Evolutionary conservation across 2,113 vertebrate genomes (phyloP).

Genomic region (Pandion haliaetus): DNA sequence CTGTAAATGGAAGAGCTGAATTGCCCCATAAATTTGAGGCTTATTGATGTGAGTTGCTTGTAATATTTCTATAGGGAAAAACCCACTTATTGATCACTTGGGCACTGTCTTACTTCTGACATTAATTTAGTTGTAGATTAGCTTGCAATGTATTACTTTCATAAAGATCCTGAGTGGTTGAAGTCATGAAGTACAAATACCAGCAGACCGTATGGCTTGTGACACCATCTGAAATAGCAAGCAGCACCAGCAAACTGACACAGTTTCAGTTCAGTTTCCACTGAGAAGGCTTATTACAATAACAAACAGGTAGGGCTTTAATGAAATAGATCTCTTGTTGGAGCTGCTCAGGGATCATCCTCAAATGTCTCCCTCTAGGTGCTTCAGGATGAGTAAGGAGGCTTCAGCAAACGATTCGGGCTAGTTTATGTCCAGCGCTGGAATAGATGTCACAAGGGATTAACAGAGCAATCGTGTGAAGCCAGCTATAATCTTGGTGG

Average conservation of each 20-base stretch:
- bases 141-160: slow-evolving; percentile 55
- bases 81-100: slow-evolving; percentile 51
- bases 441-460: background rate
- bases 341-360: background rate
- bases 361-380: background rate
- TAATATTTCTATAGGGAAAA: slow-evolving; percentile 51
- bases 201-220: background rate
- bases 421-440: background rate
- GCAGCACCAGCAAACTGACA: background rate
- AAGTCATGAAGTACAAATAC: slow-evolving; percentile 45
- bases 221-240: slow-evolving; percentile 51
- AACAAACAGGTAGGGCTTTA: slow-evolving; percentile 39
- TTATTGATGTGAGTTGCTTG: slow-evolving; percentile 59
- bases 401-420: background rate
- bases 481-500: background rate
- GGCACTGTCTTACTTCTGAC: slow-evolving; percentile 49
- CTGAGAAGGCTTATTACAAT: slow-evolving; percentile 18
- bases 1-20: slow-evolving; percentile 50
- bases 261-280: background rate
- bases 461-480: background rate
- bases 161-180: slow-evolving; percentile 55
- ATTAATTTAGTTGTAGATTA: slow-evolving; percentile 61
- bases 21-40: slow-evolving; percentile 53
- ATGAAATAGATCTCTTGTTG: background rate
- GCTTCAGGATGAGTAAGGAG: background rate